Evolutionary conservation across 2,797 vertebrate species (phyloP).

Genomic region (Oophaga sylvatica): DNA sequence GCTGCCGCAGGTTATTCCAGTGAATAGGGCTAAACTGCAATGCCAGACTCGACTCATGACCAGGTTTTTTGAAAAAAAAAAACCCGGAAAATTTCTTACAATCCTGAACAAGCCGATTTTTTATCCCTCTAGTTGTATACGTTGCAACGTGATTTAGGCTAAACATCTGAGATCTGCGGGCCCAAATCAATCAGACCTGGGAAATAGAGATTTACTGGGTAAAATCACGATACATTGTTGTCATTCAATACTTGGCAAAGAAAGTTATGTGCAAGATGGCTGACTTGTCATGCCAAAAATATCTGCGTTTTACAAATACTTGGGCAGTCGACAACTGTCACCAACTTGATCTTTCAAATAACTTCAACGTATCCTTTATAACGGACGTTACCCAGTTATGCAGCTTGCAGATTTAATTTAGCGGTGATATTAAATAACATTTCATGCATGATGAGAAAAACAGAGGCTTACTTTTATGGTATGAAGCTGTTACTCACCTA

Average conservation of each 20-base stretch:
- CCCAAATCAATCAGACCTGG: too few species aligned
- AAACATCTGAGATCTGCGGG: not conserved
- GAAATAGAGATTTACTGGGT: not conserved
- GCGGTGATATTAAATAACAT: not conserved
- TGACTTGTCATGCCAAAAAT: constrained; percentile 8
- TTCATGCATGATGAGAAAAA: not conserved
- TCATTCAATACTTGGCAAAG: not conserved
- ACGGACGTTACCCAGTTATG: not conserved
- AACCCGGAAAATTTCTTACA: not conserved
- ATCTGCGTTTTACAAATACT: constrained; percentile 8
- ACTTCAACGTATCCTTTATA: not conserved
- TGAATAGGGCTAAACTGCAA: not conserved
- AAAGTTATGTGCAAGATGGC: not conserved
- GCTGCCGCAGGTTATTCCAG: not conserved
- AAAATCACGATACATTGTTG: not conserved
- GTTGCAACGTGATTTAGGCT: not conserved
- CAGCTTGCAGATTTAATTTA: not conserved
- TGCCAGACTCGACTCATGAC: not conserved
- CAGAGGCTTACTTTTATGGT: not conserved
- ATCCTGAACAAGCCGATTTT: not conserved
- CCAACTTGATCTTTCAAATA: not conserved
- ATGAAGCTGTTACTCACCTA: not conserved
- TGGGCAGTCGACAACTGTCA: constrained; percentile 15
- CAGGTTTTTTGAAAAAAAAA: not conserved
- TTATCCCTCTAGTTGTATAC: not conserved